These are phyloP conservation scores for Sinohyriopsis cumingii DNA, from an alignment of 2,888 invertebrate genomes.

Conservation along the genomic window DNA sequence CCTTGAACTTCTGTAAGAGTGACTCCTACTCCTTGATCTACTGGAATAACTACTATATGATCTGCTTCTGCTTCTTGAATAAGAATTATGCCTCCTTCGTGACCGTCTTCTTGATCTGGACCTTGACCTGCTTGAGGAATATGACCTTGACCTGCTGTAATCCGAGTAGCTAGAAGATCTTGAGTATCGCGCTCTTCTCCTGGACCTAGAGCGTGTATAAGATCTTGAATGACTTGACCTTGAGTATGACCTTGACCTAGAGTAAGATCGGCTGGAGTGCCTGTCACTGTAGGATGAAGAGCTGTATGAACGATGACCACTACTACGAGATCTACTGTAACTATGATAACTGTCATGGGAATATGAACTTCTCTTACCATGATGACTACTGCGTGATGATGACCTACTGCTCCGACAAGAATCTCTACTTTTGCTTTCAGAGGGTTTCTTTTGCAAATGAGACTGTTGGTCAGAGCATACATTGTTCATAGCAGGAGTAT, in stretches of 20 bases:
- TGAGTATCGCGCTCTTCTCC: conserved; percentile 49
- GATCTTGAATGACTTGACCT: no score
- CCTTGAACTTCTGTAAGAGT: conserved; percentile 24
- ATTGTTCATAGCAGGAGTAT: conserved; percentile 2
- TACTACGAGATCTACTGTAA: conserved; percentile 45
- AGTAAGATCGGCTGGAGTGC: conserved; percentile 43
- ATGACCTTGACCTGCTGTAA: conserved; percentile 41
- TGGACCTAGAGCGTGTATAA: conserved; percentile 36
- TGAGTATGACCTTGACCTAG: conserved; percentile 49
- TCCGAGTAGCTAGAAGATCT: conserved; percentile 50
- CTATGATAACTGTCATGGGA: conserved; percentile 21
- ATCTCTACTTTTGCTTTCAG: conserved; percentile 23
- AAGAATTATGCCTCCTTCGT: conserved; percentile 48
- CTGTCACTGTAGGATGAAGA: conserved; percentile 43
- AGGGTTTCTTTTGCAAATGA: conserved; percentile 13
- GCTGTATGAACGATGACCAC: conserved; percentile 42
- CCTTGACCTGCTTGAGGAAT: conserved; percentile 44
- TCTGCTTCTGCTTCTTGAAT: conserved; percentile 49
- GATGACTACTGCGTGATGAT: conserved; percentile 24
- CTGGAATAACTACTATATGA: conserved; percentile 44
- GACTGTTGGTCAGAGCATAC: conserved; percentile 8
- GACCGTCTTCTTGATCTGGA: conserved; percentile 48
- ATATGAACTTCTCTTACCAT: conserved; percentile 32
- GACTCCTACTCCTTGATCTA: conserved; percentile 38
- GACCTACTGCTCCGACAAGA: conserved; percentile 39